phyloP scores from a whole-genome alignment of 2,888 invertebrate species.

The Agapetus fuscipes region DNA sequence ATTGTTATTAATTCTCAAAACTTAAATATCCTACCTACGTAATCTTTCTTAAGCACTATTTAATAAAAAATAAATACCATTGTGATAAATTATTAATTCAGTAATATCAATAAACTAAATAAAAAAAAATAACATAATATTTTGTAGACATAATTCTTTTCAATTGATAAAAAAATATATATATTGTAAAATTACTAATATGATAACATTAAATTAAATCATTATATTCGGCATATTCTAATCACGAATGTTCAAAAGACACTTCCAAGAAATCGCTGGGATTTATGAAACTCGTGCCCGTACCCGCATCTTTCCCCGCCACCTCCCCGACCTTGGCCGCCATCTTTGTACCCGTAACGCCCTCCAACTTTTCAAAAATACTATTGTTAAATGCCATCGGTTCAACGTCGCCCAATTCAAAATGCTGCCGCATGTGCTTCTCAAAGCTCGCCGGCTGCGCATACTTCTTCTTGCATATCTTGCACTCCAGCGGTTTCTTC shows the following conservation, averaged over 20 bases:
- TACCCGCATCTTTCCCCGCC: constrained; percentile 1
- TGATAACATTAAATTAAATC: constrained; percentile 4
- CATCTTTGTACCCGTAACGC: constrained; percentile 1
- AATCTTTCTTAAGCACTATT: background rate
- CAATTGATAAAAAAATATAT: no score
- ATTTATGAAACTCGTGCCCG: constrained; percentile 15
- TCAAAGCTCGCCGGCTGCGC: constrained; percentile 21
- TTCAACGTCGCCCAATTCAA: constrained; percentile 16
- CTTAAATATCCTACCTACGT: no score
- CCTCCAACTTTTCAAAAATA: constrained; percentile 9
- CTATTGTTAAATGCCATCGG: constrained; percentile 7
- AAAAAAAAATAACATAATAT: no score
- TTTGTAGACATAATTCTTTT: no score
- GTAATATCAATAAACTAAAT: no score
- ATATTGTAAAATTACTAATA: constrained; percentile 12
- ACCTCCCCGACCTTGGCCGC: constrained; percentile 4
- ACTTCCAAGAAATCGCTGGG: constrained; percentile 21
- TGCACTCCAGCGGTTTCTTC: constrained; percentile 19
- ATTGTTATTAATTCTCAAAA: no score
- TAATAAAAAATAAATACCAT: background rate
- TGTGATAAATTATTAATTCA: no score
- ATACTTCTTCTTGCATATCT: constrained; percentile 19
- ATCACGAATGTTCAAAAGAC: constrained; percentile 20
- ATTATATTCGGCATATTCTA: constrained; percentile 2
- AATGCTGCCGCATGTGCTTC: constrained; percentile 21